phyloP scores from a whole-genome alignment of 92 coral and sea anemone genomes.

The Ricordea florida region DNA sequence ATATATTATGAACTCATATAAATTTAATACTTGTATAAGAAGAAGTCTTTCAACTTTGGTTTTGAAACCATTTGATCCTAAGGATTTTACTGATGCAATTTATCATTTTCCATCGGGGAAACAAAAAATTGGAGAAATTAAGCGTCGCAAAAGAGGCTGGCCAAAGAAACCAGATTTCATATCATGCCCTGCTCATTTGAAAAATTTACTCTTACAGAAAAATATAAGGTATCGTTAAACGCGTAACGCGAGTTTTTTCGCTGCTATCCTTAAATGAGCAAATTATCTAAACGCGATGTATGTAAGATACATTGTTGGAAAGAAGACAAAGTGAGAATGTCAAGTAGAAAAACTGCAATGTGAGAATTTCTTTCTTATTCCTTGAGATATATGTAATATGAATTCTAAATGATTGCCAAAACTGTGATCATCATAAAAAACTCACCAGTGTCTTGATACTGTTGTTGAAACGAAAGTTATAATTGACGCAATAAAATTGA shows the following conservation, averaged over 20 bases:
- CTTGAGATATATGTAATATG: no score
- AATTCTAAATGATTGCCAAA: conserved; percentile 10
- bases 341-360: no score
- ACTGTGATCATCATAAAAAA: no score
- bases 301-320: not conserved
- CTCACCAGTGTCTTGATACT: no score
- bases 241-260: no score
- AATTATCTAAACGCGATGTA: not conserved
- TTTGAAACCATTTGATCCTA: not conserved
- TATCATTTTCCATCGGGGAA: not conserved
- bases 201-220: no score
- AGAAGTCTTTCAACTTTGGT: not conserved
- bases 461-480: no score
- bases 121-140: not conserved
- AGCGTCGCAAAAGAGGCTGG: no score
- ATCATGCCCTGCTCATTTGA: no score
- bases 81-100: not conserved
- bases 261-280: not conserved
- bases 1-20: conserved; percentile 12
- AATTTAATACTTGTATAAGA: conserved; percentile 41
- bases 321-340: not conserved
- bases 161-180: no score
- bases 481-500: conserved; percentile 34
- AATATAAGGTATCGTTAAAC: no score
- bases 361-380: no score